Evolutionary conservation across 2,888 invertebrate species (phyloP).

Genomic region (Parthenolecanium corni): DNA sequence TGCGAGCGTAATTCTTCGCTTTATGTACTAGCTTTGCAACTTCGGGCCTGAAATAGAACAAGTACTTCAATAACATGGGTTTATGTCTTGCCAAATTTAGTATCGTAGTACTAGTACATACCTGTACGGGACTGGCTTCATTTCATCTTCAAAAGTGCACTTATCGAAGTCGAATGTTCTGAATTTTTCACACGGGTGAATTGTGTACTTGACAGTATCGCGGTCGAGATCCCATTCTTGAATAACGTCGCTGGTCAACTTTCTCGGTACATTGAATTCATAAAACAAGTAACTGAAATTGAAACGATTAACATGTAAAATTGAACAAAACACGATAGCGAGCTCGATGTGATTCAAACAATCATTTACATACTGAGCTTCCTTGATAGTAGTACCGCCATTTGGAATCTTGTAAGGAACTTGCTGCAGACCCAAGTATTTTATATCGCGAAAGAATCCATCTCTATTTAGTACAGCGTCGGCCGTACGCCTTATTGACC

Average conservation of each 20-base stretch:
- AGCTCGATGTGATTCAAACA: neutral
- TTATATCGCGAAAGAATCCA: slow-evolving; percentile 6
- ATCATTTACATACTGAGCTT: neutral
- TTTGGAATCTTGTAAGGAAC: slow-evolving; percentile 3
- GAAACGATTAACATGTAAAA: too few relatives aligned
- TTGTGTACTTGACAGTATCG: neutral
- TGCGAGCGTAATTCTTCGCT: neutral
- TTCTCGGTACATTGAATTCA: slow-evolving; percentile 13
- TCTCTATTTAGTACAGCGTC: neutral
- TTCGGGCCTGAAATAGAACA: slow-evolving; percentile 5
- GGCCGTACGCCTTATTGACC: neutral
- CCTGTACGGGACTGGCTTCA: slow-evolving; percentile 14
- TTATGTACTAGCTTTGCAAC: slow-evolving; percentile 2
- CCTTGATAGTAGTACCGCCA: neutral
- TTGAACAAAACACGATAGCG: too few relatives aligned
- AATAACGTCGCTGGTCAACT: neutral
- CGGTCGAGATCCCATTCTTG: neutral
- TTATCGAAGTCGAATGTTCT: neutral
- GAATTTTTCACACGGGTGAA: neutral
- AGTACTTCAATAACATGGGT: neutral
- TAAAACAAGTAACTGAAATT: slow-evolving; percentile 6
- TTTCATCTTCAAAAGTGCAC: slow-evolving; percentile 23
- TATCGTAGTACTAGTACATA: neutral
- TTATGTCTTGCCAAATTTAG: neutral
- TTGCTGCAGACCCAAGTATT: slow-evolving; percentile 8